A percentile compares a stretch with the other conserved stretches of the same genome.
phyloP scores from a whole-genome alignment of 2,797 vertebrate species.

The Propithecus perrieri region DNA sequence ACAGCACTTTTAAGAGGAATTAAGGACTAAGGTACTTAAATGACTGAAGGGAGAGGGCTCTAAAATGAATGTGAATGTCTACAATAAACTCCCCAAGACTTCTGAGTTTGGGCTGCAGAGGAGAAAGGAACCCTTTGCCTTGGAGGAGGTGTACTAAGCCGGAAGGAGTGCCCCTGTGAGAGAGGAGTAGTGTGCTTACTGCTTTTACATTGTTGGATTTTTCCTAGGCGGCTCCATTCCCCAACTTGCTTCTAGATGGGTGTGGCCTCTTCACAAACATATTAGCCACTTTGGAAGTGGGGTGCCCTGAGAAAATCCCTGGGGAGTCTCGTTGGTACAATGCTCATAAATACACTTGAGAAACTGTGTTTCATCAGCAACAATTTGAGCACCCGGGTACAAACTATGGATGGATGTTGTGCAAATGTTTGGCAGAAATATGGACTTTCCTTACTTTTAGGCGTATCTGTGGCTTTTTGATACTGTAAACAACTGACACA shows the following conservation, averaged over 20 bases:
- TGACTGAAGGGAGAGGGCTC: neutral
- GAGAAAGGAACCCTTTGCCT: neutral
- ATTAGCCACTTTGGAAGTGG: neutral
- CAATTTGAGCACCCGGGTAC: conserved; percentile 72
- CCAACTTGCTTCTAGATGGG: neutral
- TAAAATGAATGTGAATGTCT: neutral
- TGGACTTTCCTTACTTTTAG: conserved; percentile 84
- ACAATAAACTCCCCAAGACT: neutral
- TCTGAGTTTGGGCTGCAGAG: neutral
- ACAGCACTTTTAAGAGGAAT: neutral
- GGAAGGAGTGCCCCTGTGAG: neutral
- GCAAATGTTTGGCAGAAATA: conserved; percentile 85
- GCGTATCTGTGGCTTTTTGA: conserved; percentile 84
- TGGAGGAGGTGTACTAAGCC: neutral
- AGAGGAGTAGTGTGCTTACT: neutral
- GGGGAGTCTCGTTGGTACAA: neutral
- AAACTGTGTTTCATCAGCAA: conserved; percentile 80
- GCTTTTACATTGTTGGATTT: neutral
- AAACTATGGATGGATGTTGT: conserved; percentile 80
- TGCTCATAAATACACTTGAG: conserved; percentile 65
- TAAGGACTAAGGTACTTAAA: neutral
- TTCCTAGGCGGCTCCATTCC: neutral
- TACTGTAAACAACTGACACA: conserved; percentile 86
- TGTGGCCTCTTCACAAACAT: neutral
- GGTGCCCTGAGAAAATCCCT: neutral